phyloP scores from a whole-genome alignment of 2,797 vertebrate species.

The Anabacerthia variegaticeps region DNA sequence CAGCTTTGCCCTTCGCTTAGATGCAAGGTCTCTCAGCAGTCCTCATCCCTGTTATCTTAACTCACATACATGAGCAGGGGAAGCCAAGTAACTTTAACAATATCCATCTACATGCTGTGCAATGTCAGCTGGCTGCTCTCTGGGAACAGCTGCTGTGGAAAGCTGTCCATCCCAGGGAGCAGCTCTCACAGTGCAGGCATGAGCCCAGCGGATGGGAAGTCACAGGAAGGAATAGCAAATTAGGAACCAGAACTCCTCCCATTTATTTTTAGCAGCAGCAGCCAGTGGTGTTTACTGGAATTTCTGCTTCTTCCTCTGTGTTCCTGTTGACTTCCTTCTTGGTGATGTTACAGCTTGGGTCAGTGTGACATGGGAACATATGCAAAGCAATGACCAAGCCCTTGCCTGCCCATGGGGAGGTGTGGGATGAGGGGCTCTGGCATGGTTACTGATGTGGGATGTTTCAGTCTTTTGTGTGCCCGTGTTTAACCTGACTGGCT shows the following conservation, averaged over 20 bases:
- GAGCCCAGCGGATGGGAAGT: neutral
- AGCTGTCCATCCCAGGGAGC: neutral
- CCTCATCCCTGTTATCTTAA: fast-evolving
- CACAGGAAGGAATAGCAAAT: constrained; percentile 6
- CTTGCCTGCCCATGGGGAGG: neutral
- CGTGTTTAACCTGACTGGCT: neutral
- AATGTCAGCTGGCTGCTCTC: neutral
- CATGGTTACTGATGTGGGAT: neutral
- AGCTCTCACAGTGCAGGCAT: neutral
- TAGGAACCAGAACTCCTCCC: constrained; percentile 1
- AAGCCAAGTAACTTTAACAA: neutral
- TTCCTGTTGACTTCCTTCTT: constrained; percentile 38
- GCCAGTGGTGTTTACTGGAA: neutral
- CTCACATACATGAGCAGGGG: neutral
- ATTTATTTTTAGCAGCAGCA: constrained; percentile 51
- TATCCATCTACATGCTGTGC: neutral
- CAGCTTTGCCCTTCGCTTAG: fast-evolving
- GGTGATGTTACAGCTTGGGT: neutral
- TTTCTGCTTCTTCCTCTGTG: neutral
- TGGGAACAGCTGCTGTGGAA: neutral
- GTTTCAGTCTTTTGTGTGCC: neutral
- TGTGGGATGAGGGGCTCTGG: neutral
- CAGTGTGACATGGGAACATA: neutral
- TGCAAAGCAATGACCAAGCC: neutral
- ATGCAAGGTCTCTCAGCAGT: fast-evolving